A percentile compares a stretch with the other conserved stretches of the same genome.
Conservation (phyloP, 2,113 vertebrate genomes). For the Trichomycterus rosablanca region DNA sequence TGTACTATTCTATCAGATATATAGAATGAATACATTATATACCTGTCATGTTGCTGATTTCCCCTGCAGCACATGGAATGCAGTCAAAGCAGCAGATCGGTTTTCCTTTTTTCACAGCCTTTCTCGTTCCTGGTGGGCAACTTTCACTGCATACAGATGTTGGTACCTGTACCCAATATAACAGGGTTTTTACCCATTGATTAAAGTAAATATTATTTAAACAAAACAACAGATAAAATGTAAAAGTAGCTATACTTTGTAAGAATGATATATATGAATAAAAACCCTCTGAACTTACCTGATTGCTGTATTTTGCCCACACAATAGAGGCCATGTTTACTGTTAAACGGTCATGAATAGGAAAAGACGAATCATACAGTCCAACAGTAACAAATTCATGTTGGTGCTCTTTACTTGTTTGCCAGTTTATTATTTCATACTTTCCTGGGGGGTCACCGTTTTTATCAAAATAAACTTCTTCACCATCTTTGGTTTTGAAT, state of each 20-base stretch:
- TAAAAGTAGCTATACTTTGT: no score
- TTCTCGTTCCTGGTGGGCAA: slow-evolving; percentile 38
- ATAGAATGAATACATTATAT: not conserved
- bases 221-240: no score
- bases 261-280: no score
- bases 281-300: no score
- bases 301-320: slow-evolving; percentile 1
- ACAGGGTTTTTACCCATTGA: no score
- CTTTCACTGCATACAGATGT: slow-evolving; percentile 44
- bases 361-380: slow-evolving; percentile 45
- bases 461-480: slow-evolving; percentile 61
- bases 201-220: no score
- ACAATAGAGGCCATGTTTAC: slow-evolving; percentile 17
- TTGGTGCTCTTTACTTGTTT: slow-evolving; percentile 47
- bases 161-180: slow-evolving; percentile 26
- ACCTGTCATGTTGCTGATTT: slow-evolving; percentile 52
- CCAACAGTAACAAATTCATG: slow-evolving; percentile 46
- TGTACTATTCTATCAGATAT: no score
- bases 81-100: slow-evolving; percentile 50
- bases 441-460: slow-evolving; percentile 60
- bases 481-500: slow-evolving; percentile 57
- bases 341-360: slow-evolving; percentile 10
- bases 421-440: slow-evolving; percentile 71
- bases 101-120: slow-evolving; percentile 40
- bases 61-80: slow-evolving; percentile 48